A percentile compares a stretch with the other conserved stretches of the same genome.
Evolutionary conservation across 2,113 vertebrate genomes (phyloP).

Genomic region (Mirza zaza): DNA sequence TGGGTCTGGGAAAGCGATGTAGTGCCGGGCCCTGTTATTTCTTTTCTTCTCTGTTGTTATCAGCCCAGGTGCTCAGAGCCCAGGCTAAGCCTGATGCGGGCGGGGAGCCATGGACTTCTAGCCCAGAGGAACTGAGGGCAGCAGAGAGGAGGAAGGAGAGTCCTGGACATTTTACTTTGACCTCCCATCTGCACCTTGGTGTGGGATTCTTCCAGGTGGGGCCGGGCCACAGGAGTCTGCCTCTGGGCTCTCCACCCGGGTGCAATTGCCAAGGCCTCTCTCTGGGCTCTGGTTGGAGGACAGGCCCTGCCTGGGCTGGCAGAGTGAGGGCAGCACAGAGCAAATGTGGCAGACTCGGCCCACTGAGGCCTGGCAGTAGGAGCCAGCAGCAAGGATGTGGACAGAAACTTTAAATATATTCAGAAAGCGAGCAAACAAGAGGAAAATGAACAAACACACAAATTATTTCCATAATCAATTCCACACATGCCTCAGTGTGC

Average conservation of each 20-base stretch:
- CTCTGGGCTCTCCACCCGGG: not conserved
- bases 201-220: not conserved
- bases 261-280: not conserved
- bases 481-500: not conserved
- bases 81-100: not conserved
- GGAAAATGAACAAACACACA: constrained; percentile 16
- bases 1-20: too few species aligned
- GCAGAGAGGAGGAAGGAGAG: not conserved
- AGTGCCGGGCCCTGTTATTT: accelerated
- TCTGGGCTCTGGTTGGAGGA: not conserved
- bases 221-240: accelerated
- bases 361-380: not conserved
- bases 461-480: not conserved
- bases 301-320: accelerated
- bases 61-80: not conserved
- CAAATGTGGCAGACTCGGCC: not conserved
- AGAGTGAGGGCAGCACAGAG: not conserved
- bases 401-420: not conserved
- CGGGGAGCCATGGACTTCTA: not conserved
- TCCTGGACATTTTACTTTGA: not conserved
- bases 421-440: constrained; percentile 15
- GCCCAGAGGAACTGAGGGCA: too few species aligned
- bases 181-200: not conserved
- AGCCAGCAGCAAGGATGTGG: not conserved
- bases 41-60: not conserved